phyloP scores from a whole-genome alignment of 2,113 vertebrate species.

The Aegotheles bennettii region DNA sequence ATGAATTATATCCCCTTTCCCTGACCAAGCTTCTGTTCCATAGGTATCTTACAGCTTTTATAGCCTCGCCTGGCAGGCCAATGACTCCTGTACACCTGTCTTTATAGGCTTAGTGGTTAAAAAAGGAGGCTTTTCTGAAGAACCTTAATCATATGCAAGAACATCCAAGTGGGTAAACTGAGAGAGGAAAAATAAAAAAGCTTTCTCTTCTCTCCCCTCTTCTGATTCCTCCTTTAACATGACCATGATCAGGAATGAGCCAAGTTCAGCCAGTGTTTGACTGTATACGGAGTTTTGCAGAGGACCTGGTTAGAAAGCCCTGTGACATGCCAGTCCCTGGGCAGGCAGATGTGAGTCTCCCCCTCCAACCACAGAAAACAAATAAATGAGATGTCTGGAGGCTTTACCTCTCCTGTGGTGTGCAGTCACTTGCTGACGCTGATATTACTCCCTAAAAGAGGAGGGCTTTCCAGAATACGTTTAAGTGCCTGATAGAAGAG shows the following conservation, averaged over 20 bases:
- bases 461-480: neutral
- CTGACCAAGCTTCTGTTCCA: neutral
- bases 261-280: neutral
- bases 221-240: neutral
- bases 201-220: neutral
- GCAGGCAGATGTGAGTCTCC: neutral
- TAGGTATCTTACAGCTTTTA: neutral
- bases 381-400: neutral
- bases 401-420: neutral
- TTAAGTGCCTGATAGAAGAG: neutral
- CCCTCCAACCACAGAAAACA: neutral
- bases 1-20: neutral
- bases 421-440: neutral
- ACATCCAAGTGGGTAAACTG: neutral
- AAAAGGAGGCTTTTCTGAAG: neutral
- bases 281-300: neutral
- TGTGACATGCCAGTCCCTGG: neutral
- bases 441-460: neutral
- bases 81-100: fast-evolving
- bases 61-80: neutral
- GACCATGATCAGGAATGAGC: neutral
- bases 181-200: neutral
- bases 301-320: neutral
- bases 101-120: neutral
- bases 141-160: neutral